Evolutionary conservation across 2,797 vertebrate genomes (phyloP).

Genomic region (Hypotaenidia okinawae): DNA sequence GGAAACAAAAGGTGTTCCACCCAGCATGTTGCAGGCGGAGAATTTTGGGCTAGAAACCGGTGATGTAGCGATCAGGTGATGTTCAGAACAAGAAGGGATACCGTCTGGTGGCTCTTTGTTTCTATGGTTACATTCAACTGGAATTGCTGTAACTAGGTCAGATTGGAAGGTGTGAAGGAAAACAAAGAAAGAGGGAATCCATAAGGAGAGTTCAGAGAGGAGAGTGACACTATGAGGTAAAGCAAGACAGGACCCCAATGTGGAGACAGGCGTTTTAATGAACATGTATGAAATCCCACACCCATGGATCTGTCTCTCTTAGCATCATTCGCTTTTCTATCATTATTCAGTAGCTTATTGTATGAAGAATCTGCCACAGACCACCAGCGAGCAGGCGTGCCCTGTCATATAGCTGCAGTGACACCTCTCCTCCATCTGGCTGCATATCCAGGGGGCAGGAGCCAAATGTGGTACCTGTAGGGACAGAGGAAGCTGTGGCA

Average conservation of each 20-base stretch:
- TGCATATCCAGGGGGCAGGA: not conserved
- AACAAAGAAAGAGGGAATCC: not conserved
- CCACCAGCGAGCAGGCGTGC: not conserved
- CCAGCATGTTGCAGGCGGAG: not conserved
- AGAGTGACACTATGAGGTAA: not conserved
- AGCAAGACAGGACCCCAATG: not conserved
- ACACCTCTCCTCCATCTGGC: not conserved
- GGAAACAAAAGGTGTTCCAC: not conserved
- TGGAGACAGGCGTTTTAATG: not conserved
- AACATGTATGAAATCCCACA: not conserved
- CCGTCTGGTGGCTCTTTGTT: conserved; percentile 33
- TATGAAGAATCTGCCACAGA: not conserved
- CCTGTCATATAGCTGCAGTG: not conserved
- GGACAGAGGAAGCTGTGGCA: not conserved
- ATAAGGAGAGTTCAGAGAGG: not conserved
- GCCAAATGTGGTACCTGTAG: not conserved
- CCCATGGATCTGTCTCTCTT: not conserved
- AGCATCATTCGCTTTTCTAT: not conserved
- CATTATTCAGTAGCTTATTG: accelerated
- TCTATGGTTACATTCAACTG: conserved; percentile 38
- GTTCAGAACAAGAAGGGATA: not conserved
- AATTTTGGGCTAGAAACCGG: not conserved
- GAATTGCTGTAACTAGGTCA: conserved; percentile 39
- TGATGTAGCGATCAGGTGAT: not conserved
- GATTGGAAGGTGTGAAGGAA: conserved; percentile 21